Conservation (phyloP, 2,797 vertebrate genomes). For the Linurgus olivaceus region DNA sequence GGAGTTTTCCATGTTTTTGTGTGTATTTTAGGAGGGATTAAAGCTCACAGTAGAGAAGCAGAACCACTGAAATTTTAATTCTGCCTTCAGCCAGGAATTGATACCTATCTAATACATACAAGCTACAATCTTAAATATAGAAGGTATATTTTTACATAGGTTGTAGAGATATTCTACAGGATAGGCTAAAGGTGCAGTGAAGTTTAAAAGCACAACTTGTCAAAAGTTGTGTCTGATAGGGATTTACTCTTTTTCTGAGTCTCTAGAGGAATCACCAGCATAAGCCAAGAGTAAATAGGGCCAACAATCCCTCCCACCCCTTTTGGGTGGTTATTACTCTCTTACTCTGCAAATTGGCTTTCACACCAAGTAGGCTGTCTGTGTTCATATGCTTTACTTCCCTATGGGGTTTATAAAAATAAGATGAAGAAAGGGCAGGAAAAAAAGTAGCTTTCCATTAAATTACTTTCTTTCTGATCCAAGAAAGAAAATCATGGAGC, state of each 20-base stretch:
- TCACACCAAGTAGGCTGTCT: neutral
- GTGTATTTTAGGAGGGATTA: neutral
- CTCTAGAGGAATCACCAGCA: rapidly evolving
- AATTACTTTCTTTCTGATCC: neutral
- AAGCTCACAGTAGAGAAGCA: neutral
- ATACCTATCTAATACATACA: neutral
- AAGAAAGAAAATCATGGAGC: neutral
- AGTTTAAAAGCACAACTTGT: neutral
- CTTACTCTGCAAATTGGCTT: neutral
- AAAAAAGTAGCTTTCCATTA: neutral
- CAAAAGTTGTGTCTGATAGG: neutral
- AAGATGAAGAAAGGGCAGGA: neutral
- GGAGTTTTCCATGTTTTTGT: neutral
- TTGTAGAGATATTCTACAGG: neutral
- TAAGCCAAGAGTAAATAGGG: neutral
- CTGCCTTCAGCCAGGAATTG: neutral
- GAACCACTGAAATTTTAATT: neutral
- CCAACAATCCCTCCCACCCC: neutral
- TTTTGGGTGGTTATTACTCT: neutral
- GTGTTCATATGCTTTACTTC: neutral
- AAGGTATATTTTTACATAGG: neutral
- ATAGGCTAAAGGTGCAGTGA: neutral
- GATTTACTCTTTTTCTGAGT: neutral
- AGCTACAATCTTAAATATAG: neutral
- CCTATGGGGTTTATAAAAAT: neutral